A percentile compares a stretch with the other conserved stretches of the same genome.
Conservation (phyloP, 2,888 invertebrate species). For the Cephus pygmeus region DNA sequence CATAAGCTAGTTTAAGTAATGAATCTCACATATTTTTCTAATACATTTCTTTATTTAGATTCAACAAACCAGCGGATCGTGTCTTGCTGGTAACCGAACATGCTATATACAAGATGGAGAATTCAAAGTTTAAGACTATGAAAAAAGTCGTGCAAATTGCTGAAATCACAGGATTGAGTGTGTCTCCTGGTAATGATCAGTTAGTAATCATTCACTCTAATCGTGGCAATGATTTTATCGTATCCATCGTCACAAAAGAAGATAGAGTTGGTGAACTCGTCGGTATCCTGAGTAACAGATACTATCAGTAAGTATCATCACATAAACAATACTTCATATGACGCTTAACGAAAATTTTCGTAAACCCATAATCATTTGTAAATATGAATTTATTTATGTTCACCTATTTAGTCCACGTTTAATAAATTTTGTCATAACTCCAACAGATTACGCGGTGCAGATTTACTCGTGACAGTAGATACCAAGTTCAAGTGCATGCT, state of each 20-base stretch:
- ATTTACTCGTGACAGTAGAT: conserved; percentile 80
- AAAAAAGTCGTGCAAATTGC: conserved; percentile 84
- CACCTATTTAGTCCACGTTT: background rate
- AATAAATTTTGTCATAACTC: background rate
- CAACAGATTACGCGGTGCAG: conserved; percentile 75
- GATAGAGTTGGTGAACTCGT: conserved; percentile 90
- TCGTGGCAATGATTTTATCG: conserved; percentile 89
- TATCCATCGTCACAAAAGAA: conserved; percentile 76
- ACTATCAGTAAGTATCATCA: conserved; percentile 75
- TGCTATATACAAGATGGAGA: conserved; percentile 88
- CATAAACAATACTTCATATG: no score
- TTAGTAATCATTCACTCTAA: conserved; percentile 88
- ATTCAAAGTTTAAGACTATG: conserved; percentile 86
- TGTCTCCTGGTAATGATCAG: conserved; percentile 89
- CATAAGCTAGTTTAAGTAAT: background rate
- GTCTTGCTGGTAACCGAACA: conserved; percentile 89
- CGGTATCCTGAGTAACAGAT: conserved; percentile 82
- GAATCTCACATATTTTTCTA: background rate
- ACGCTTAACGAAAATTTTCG: no score
- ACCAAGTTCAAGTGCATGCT: conserved; percentile 83
- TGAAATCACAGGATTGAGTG: conserved; percentile 86
- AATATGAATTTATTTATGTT: conserved; percentile 4
- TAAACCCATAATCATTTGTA: no score
- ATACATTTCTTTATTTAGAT: conserved; percentile 50
- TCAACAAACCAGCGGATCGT: conserved; percentile 86